phyloP scores from a whole-genome alignment of 2,888 invertebrate species.

The Idaea biselata region DNA sequence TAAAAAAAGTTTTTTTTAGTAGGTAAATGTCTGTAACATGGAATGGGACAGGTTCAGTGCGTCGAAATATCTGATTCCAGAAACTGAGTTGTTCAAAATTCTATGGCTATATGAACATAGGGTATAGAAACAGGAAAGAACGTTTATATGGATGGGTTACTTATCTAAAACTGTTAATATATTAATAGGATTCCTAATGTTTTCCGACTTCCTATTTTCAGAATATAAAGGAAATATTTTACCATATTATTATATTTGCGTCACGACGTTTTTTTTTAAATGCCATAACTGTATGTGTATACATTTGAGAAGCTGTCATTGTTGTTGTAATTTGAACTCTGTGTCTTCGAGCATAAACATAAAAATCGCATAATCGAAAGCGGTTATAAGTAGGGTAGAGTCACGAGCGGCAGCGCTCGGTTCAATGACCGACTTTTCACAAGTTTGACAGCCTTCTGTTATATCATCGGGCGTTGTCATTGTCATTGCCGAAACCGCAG shows the following conservation, averaged over 20 bases:
- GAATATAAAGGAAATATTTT: slow-evolving; percentile 34
- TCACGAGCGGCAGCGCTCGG: slow-evolving; percentile 60
- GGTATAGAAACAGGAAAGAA: neutral
- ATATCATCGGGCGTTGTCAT: slow-evolving; percentile 79
- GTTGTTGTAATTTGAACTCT: slow-evolving; percentile 54
- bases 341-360: slow-evolving; percentile 53
- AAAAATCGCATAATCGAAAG: slow-evolving; percentile 72
- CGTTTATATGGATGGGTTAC: neutral
- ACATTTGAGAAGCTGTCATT: slow-evolving; percentile 33
- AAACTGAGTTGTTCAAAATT: neutral
- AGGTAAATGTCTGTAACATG: neutral
- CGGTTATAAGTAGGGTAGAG: slow-evolving; percentile 52
- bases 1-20: neutral
- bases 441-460: slow-evolving; percentile 80
- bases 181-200: neutral
- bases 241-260: slow-evolving; percentile 40
- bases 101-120: neutral
- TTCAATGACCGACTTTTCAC: slow-evolving; percentile 81
- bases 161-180: neutral
- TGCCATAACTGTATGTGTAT: slow-evolving; percentile 55
- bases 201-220: slow-evolving; percentile 17
- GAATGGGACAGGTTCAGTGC: neutral
- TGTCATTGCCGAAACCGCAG: slow-evolving; percentile 78
- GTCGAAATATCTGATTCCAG: neutral
- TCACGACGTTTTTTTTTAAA: slow-evolving; percentile 40